A percentile compares a stretch with the other conserved stretches of the same genome.
These are phyloP conservation scores for Odobenus rosmarus DNA, from an alignment of 2,113 vertebrate species.

Conservation along the genomic window DNA sequence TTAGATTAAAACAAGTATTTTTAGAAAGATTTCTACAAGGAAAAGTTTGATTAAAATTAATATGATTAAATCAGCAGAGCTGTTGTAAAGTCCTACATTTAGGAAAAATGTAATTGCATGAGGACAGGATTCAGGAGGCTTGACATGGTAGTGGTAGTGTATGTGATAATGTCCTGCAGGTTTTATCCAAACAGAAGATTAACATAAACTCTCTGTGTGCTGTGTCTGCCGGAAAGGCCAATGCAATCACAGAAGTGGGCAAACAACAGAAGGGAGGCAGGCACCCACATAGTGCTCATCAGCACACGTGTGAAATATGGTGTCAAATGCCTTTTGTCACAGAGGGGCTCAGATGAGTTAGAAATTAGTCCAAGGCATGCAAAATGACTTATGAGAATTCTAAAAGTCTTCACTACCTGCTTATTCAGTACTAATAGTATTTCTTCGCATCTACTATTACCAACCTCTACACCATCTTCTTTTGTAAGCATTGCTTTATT, in stretches of 20 bases:
- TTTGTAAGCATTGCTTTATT: neutral
- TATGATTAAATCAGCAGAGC: slow-evolving; percentile 4
- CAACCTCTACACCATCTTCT: neutral
- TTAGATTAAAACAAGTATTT: neutral
- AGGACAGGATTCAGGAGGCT: neutral
- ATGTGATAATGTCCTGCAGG: neutral
- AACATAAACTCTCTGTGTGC: neutral
- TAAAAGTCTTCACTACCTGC: neutral
- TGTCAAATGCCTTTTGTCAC: neutral
- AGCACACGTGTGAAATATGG: neutral
- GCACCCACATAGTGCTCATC: neutral
- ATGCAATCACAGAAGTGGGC: neutral
- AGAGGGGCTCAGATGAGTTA: neutral
- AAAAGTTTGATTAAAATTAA: slow-evolving; percentile 8
- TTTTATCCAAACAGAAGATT: neutral
- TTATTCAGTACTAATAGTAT: neutral
- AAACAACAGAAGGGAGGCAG: no score
- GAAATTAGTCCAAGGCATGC: neutral
- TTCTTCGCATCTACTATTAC: neutral
- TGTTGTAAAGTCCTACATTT: neutral
- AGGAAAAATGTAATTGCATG: neutral
- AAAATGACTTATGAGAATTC: neutral
- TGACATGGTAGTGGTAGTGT: neutral
- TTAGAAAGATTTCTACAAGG: neutral
- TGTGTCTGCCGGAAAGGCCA: neutral